These are phyloP conservation scores for Taurulus bubalis DNA, from an alignment of 2,113 vertebrate genomes.

Conservation along the genomic window DNA sequence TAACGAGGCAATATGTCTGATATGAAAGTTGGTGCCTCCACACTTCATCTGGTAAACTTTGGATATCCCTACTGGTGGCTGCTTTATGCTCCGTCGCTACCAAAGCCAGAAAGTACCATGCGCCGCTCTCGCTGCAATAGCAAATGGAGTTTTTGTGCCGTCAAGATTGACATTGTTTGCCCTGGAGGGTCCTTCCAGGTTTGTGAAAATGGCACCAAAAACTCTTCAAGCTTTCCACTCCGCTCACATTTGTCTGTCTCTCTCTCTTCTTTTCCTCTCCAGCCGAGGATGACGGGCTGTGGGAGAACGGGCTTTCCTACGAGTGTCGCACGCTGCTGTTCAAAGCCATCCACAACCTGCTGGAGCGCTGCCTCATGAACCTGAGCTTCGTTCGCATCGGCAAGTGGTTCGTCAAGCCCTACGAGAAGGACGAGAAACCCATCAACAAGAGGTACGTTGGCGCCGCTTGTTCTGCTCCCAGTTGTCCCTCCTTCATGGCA, in stretches of 20 bases:
- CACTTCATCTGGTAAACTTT: conserved; percentile 37
- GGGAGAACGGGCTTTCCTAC: conserved; percentile 97
- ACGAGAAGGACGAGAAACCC: conserved; percentile 95
- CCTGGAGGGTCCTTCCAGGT: neutral
- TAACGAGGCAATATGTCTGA: conserved; percentile 4
- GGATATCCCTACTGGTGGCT: conserved; percentile 20
- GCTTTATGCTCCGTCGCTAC: neutral
- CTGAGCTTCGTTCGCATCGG: conserved; percentile 94
- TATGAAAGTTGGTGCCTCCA: conserved; percentile 24
- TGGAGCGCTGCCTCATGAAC: conserved; percentile 95
- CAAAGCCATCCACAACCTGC: conserved; percentile 96
- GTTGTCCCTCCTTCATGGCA: neutral
- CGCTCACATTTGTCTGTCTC: neutral
- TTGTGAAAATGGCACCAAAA: neutral
- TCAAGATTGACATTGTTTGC: conserved; percentile 6
- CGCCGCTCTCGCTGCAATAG: neutral
- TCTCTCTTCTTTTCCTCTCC: neutral
- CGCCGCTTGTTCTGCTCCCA: neutral
- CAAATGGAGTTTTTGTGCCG: neutral
- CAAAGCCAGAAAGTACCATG: conserved; percentile 1
- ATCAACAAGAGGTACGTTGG: conserved; percentile 79
- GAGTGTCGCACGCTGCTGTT: conserved; percentile 98
- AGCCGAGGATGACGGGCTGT: conserved; percentile 92
- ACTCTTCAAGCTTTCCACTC: neutral
- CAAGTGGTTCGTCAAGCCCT: conserved; percentile 97